A percentile compares a stretch with the other conserved stretches of the same genome.
phyloP scores from a whole-genome alignment of 1,140 invertebrate genomes.

The Apocrypta bakeri region DNA sequence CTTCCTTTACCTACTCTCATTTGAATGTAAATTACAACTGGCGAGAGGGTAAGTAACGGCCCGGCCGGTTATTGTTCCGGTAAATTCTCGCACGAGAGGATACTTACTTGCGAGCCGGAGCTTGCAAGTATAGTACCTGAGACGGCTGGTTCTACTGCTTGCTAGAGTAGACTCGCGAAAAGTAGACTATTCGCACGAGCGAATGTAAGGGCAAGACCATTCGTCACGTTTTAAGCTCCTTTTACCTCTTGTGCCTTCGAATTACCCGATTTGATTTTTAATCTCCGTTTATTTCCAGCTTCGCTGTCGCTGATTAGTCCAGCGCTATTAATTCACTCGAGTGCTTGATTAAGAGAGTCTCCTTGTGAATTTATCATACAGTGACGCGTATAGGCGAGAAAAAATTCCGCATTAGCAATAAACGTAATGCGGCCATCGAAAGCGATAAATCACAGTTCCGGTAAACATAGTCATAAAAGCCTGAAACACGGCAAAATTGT shows the following conservation, averaged over 20 bases:
- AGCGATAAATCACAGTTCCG: not conserved
- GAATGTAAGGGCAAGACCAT: not conserved
- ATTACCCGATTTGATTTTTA: slow-evolving; percentile 39
- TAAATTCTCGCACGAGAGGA: slow-evolving; percentile 63
- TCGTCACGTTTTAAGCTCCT: slow-evolving; percentile 23
- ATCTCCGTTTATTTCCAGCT: slow-evolving; percentile 19
- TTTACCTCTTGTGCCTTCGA: not conserved
- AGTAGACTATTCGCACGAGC: not conserved
- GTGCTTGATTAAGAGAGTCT: not conserved
- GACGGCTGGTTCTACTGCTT: not conserved
- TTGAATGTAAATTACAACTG: slow-evolving; percentile 68
- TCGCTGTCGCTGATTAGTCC: not conserved
- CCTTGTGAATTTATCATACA: too few species aligned
- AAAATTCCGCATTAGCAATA: too few species aligned
- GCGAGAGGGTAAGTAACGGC: slow-evolving; percentile 60
- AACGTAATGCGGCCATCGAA: too few species aligned
- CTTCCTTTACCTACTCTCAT: slow-evolving; percentile 54
- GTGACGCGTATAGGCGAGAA: too few species aligned
- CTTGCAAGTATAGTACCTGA: not conserved
- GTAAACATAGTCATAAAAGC: not conserved
- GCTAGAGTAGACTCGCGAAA: not conserved
- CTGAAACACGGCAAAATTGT: not conserved
- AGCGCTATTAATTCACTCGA: not conserved
- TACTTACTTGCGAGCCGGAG: slow-evolving; percentile 54
- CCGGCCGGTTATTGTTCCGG: slow-evolving; percentile 65